These are phyloP conservation scores for Perdix hodgsoniae DNA, from an alignment of 2,797 vertebrate species.

Conservation along the genomic window DNA sequence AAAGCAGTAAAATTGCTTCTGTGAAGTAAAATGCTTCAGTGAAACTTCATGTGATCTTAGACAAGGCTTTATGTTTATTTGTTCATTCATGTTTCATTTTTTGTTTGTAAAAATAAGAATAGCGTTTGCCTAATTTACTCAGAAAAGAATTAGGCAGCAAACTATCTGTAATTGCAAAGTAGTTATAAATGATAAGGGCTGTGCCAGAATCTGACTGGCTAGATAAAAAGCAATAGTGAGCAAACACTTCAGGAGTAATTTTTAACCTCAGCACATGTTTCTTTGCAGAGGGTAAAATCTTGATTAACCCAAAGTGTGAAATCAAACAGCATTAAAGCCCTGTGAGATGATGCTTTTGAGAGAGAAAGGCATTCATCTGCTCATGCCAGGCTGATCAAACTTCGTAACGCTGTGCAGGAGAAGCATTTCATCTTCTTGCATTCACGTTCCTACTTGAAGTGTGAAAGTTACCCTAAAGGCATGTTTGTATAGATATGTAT, in stretches of 20 bases:
- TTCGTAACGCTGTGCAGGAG: background rate
- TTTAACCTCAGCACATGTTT: background rate
- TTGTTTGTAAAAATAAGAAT: background rate
- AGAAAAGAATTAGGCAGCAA: background rate
- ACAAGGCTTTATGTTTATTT: background rate
- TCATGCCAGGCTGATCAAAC: background rate
- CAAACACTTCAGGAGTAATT: background rate
- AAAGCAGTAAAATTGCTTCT: background rate
- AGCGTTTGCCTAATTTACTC: background rate
- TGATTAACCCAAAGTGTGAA: slow-evolving; percentile 1
- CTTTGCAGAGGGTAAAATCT: background rate
- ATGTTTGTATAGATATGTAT: background rate
- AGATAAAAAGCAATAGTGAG: background rate
- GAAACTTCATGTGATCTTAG: background rate
- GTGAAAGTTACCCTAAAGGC: background rate
- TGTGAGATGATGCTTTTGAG: background rate
- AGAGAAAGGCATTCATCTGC: background rate
- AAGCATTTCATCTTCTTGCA: background rate
- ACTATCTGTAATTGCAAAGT: background rate
- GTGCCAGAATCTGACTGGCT: background rate
- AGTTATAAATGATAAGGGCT: background rate
- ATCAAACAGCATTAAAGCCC: background rate
- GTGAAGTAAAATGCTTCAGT: background rate
- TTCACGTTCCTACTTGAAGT: background rate
- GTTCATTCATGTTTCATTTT: background rate